phyloP scores from a whole-genome alignment of 2,888 invertebrate genomes.

The Pseudoips prasinana region DNA sequence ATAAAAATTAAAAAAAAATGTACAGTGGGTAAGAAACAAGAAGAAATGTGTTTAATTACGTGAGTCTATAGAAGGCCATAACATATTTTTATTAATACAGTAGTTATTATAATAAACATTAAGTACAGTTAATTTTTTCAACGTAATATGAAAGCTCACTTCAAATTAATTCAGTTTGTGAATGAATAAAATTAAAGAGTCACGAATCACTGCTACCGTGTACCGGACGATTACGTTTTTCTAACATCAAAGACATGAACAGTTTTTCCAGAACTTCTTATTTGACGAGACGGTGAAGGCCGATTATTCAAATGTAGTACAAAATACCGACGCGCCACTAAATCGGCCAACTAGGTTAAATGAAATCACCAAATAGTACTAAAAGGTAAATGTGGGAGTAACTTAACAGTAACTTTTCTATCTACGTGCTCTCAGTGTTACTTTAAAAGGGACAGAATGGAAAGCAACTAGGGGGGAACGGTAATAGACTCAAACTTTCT shows the following conservation, averaged over 20 bases:
- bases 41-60: no score
- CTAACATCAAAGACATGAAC: no score
- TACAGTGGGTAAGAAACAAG: no score
- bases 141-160: no score
- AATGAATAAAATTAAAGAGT: slow-evolving; percentile 29
- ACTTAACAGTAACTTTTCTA: slow-evolving; percentile 35
- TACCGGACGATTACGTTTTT: slow-evolving; percentile 33
- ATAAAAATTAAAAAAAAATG: no score
- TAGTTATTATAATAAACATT: no score
- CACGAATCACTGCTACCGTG: slow-evolving; percentile 26
- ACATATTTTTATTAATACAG: no score
- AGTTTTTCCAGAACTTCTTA: slow-evolving; percentile 55
- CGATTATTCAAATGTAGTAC: slow-evolving; percentile 66
- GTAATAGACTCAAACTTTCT: slow-evolving; percentile 23
- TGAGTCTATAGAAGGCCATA: no score
- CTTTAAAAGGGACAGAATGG: slow-evolving; percentile 50
- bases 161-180: slow-evolving; percentile 19
- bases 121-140: no score
- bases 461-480: slow-evolving; percentile 50
- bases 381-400: slow-evolving; percentile 46
- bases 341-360: slow-evolving; percentile 65
- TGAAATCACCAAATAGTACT: slow-evolving; percentile 50
- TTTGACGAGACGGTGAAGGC: slow-evolving; percentile 48
- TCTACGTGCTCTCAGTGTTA: slow-evolving; percentile 45
- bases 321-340: slow-evolving; percentile 64